Evolutionary conservation across 2,888 invertebrate genomes (phyloP).

Genomic region (Cordylochernes scorpioides): DNA sequence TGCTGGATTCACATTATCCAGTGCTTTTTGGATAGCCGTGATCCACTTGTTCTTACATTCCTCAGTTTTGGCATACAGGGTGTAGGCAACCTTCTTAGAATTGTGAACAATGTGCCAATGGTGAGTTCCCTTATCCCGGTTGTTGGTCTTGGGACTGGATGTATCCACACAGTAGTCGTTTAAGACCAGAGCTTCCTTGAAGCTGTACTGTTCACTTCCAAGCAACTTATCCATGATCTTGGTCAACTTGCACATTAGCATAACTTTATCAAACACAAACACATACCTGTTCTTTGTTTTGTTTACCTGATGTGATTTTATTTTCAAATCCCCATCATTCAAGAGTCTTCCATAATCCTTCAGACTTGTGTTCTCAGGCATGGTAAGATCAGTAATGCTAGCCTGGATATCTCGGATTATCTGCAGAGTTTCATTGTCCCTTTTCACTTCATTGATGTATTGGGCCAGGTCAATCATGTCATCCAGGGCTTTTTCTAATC

Average conservation of each 20-base stretch:
- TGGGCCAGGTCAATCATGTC: slow-evolving; percentile 88
- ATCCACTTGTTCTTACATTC: slow-evolving; percentile 73
- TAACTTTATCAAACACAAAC: slow-evolving; percentile 89
- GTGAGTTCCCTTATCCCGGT: slow-evolving; percentile 27
- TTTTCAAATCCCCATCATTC: slow-evolving; percentile 75
- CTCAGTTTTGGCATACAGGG: slow-evolving; percentile 62
- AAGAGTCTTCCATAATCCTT: slow-evolving; percentile 70
- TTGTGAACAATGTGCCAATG: slow-evolving; percentile 52
- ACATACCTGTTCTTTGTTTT: slow-evolving; percentile 62
- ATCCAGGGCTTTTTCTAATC: slow-evolving; percentile 59
- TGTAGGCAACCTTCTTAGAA: slow-evolving; percentile 50
- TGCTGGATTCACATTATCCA: slow-evolving; percentile 71
- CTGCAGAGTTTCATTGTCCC: slow-evolving; percentile 74
- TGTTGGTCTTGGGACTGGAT: slow-evolving; percentile 9
- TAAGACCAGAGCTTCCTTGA: slow-evolving; percentile 52
- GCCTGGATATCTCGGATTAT: slow-evolving; percentile 69
- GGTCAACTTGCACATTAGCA: slow-evolving; percentile 65
- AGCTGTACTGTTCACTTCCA: slow-evolving; percentile 54
- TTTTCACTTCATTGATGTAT: slow-evolving; percentile 89
- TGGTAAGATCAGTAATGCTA: slow-evolving; percentile 21
- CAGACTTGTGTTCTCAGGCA: slow-evolving; percentile 45
- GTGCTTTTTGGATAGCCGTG: slow-evolving; percentile 62
- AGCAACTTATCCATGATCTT: slow-evolving; percentile 1
- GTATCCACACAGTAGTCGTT: slow-evolving; percentile 58
- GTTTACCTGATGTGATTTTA: slow-evolving; percentile 66